Conservation (phyloP, 2,888 invertebrate species). For the Tiphia femorata region DNA sequence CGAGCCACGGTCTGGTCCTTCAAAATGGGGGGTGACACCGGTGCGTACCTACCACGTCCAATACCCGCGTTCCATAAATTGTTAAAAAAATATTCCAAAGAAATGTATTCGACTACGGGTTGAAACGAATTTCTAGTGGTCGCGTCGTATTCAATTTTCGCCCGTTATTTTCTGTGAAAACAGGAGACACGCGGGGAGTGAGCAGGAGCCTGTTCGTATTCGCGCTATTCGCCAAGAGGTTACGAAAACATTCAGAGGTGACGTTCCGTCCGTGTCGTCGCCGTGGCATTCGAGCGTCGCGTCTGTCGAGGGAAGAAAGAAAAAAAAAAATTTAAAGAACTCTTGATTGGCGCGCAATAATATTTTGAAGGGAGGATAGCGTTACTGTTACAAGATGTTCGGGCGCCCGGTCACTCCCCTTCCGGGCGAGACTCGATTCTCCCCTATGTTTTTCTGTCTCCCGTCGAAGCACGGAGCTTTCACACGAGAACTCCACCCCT, state of each 20-base stretch:
- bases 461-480: too few relatives aligned
- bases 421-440: constrained; percentile 16
- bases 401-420: constrained; percentile 3
- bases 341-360: constrained; percentile 39
- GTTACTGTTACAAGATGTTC: constrained; percentile 30
- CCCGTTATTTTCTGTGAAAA: constrained; percentile 46
- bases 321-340: constrained; percentile 35
- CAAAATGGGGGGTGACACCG: too few relatives aligned
- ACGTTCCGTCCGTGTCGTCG: constrained; percentile 23
- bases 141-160: constrained; percentile 43
- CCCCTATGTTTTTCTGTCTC: constrained; percentile 32
- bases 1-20: too few relatives aligned
- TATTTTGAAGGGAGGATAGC: constrained; percentile 39
- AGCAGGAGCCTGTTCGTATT: too few relatives aligned
- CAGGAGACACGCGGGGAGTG: constrained; percentile 32
- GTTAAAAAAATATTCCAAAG: too few relatives aligned
- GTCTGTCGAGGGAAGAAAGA: too few relatives aligned
- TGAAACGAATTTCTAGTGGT: too few relatives aligned
- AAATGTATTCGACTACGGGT: too few relatives aligned
- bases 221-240: constrained; percentile 35
- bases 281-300: constrained; percentile 7
- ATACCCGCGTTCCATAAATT: too few relatives aligned
- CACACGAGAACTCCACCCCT: too few relatives aligned
- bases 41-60: too few relatives aligned
- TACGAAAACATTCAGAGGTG: constrained; percentile 43